These are phyloP conservation scores for Mesodorylaimus sp. DNA, from an alignment of 2,888 invertebrate genomes.

Conservation along the genomic window DNA sequence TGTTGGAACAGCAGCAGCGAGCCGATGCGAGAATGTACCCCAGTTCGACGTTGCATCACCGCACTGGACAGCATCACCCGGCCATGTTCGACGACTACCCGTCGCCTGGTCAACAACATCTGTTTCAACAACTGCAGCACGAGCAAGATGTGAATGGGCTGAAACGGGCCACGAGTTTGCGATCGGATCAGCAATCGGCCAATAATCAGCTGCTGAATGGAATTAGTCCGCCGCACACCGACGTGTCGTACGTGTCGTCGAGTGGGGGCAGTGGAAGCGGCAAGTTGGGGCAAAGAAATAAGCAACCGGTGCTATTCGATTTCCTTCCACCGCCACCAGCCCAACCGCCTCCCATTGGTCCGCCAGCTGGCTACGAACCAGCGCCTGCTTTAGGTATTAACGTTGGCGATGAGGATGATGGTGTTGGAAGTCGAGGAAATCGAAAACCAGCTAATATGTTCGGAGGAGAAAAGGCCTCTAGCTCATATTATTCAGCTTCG, in stretches of 20 bases:
- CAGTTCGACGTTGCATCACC: background rate
- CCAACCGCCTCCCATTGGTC: slow-evolving; percentile 2
- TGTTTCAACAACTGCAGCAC: too few species aligned
- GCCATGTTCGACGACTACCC: background rate
- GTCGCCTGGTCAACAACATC: background rate
- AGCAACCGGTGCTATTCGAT: slow-evolving; percentile 4
- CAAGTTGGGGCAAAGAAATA: background rate
- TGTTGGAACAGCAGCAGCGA: background rate
- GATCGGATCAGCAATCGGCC: background rate
- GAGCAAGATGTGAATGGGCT: too few species aligned
- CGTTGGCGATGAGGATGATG: too few species aligned
- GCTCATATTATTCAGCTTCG: too few species aligned
- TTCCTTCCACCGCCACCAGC: slow-evolving; percentile 10
- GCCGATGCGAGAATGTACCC: background rate
- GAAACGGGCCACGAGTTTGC: background rate
- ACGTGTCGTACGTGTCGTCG: slow-evolving; percentile 3
- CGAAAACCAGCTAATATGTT: too few species aligned
- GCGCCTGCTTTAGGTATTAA: too few species aligned
- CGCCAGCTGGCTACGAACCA: background rate
- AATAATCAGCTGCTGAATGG: background rate
- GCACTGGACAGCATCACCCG: background rate
- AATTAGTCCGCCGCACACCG: slow-evolving; percentile 7
- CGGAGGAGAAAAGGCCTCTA: too few species aligned
- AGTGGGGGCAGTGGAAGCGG: background rate
- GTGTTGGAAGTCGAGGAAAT: too few species aligned